Evolutionary conservation across 2,797 vertebrate genomes (phyloP), one percentile per base, ranked within the genome.

Genomic region (Falco biarmicus): DNA sequence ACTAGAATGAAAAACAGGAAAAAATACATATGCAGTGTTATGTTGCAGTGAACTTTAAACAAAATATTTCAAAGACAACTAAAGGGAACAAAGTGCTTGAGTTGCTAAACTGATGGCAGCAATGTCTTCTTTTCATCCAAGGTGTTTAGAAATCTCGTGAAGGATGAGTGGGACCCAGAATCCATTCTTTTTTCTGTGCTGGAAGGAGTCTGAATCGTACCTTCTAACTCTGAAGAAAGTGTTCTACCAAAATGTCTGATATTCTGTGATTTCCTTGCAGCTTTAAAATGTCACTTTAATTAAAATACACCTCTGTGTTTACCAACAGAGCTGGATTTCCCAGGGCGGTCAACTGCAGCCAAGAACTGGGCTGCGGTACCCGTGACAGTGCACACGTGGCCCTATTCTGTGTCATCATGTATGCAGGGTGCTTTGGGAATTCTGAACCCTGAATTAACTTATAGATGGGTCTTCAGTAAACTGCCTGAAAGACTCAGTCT

Each of bases 31-130:
- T 84, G 64, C 29, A 8, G 32, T 73, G 51, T 89, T 95, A 63
- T 11, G 17, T 90, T 96, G 77, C 59, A 79, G 51, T 89, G 81
- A 87, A 92, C 81, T 84, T 95, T 57, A 86, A 79, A 63, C 69
- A 78, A 85, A 89, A n/a, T 88, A 65, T 83, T 96, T 84, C 43
- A 1, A 77, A 94, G 63, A 60, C 13, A 76, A 78, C 22, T 63
- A 57, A 79, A 80, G 39, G 34, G 68, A 86, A 64, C 32, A 60
- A 83, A 93, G 47, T 84, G 47, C n/a, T 69, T 66, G 59, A 76
- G 48, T 87, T 94, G 60, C 64, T 80, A 50, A 94, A 84, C 37
- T 86, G 80, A 59, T 86, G 61, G 43, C 77, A 92, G 37, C 59
- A 26, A 21, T 26, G 51, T 79, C 11, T 0, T 76, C 21, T 80